phyloP scores from a whole-genome alignment of 2,113 vertebrate genomes.

The Leucopternis melanops region DNA sequence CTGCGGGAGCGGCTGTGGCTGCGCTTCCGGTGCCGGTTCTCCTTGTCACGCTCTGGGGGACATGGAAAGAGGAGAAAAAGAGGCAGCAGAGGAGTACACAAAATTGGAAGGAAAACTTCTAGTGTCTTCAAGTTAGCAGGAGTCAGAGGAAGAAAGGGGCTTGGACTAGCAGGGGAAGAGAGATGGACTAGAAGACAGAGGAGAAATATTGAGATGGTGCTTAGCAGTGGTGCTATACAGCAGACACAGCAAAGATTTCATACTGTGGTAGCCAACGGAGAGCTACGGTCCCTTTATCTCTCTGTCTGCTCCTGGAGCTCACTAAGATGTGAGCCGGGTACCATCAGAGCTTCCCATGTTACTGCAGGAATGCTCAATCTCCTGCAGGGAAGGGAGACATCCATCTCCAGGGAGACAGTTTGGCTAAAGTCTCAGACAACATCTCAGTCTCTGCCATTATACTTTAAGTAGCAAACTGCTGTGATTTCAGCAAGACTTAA shows the following conservation, averaged over 20 bases:
- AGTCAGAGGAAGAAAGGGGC: background rate
- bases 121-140: background rate
- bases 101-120: background rate
- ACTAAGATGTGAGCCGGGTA: background rate
- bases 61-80: too few species aligned
- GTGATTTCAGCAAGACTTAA: constrained; percentile 5
- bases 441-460: background rate
- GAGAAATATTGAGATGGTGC: background rate
- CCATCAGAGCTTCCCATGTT: background rate
- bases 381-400: background rate
- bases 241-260: background rate
- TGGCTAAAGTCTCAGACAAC: background rate
- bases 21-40: too few species aligned
- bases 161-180: background rate
- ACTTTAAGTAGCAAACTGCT: background rate
- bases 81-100: background rate
- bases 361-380: background rate
- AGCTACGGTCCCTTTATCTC: background rate
- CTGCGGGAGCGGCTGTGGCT: too few species aligned
- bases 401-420: background rate
- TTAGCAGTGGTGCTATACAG: background rate
- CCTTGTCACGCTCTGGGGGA: too few species aligned
- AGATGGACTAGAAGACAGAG: background rate
- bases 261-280: rapidly evolving
- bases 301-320: background rate